phyloP scores from a whole-genome alignment of 2,113 vertebrate genomes.

The Verasper variegatus region DNA sequence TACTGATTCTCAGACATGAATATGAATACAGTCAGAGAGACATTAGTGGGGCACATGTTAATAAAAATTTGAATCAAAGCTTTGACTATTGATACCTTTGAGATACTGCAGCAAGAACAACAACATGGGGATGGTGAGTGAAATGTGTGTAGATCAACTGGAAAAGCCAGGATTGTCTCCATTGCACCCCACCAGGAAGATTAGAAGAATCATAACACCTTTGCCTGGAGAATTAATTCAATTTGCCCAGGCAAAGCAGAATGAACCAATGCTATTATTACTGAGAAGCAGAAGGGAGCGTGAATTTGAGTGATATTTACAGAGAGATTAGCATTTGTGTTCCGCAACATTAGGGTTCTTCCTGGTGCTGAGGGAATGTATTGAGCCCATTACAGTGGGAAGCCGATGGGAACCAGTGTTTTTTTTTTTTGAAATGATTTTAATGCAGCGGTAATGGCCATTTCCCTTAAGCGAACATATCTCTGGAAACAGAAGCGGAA shows the following conservation, averaged over 20 bases:
- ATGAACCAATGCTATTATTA: constrained; percentile 57
- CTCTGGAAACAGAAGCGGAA: constrained; percentile 66
- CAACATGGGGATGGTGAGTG: constrained; percentile 21
- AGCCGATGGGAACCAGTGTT: constrained; percentile 71
- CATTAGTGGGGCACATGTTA: constrained; percentile 13
- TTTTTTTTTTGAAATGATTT: constrained; percentile 72
- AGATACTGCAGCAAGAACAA: constrained; percentile 17
- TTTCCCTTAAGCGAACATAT: constrained; percentile 78
- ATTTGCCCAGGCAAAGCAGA: constrained; percentile 60
- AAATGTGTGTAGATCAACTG: constrained; percentile 8
- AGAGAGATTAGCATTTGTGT: constrained; percentile 80
- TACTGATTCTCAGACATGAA: constrained; percentile 40
- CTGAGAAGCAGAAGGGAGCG: constrained; percentile 51
- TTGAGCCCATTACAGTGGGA: constrained; percentile 68
- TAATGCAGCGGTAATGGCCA: constrained; percentile 71
- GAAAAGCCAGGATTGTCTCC: constrained; percentile 48
- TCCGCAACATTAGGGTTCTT: constrained; percentile 76
- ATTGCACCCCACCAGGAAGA: constrained; percentile 45
- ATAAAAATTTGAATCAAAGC: constrained; percentile 40
- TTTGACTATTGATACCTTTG: constrained; percentile 25
- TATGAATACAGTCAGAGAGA: constrained; percentile 26
- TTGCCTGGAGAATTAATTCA: constrained; percentile 69
- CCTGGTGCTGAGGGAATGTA: constrained; percentile 64
- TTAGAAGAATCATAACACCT: constrained; percentile 67
- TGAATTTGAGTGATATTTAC: constrained; percentile 77